Evolutionary conservation across 2,797 vertebrate genomes (phyloP).

Genomic region (Pangasius macronema): DNA sequence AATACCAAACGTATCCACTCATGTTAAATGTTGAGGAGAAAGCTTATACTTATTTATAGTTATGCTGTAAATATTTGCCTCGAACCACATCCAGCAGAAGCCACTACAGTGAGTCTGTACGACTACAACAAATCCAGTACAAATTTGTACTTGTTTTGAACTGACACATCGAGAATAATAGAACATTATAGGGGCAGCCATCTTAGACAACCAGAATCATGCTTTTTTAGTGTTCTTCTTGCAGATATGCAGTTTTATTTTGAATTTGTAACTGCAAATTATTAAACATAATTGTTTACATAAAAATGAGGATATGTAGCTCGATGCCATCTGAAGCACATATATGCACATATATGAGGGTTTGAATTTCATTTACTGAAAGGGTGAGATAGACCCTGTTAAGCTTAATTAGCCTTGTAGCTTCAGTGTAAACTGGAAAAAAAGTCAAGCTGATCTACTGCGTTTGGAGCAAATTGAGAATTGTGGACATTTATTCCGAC

Average conservation of each 20-base stretch:
- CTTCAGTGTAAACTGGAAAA: background rate
- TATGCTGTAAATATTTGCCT: background rate
- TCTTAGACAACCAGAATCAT: background rate
- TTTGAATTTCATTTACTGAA: background rate
- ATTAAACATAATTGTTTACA: background rate
- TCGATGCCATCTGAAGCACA: too few species aligned
- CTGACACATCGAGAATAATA: too few species aligned
- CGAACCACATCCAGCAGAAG: background rate
- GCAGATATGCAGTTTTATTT: too few species aligned
- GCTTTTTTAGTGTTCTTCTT: background rate
- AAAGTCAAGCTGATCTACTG: background rate
- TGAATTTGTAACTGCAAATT: background rate
- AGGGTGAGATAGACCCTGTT: background rate
- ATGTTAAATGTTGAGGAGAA: background rate
- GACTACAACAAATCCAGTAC: too few species aligned
- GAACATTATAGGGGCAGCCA: background rate
- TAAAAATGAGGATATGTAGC: background rate
- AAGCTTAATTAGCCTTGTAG: background rate
- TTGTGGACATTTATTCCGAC: background rate
- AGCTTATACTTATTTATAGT: background rate
- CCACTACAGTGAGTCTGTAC: too few species aligned
- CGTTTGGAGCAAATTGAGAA: background rate
- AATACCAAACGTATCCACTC: too few species aligned
- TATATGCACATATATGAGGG: background rate
- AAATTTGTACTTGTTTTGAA: too few species aligned